Percentiles rank a stretch among this genome's conserved stretches.
These are phyloP conservation scores for Engraulis encrasicolus DNA, from an alignment of 2,113 vertebrate species.

Conservation along the genomic window DNA sequence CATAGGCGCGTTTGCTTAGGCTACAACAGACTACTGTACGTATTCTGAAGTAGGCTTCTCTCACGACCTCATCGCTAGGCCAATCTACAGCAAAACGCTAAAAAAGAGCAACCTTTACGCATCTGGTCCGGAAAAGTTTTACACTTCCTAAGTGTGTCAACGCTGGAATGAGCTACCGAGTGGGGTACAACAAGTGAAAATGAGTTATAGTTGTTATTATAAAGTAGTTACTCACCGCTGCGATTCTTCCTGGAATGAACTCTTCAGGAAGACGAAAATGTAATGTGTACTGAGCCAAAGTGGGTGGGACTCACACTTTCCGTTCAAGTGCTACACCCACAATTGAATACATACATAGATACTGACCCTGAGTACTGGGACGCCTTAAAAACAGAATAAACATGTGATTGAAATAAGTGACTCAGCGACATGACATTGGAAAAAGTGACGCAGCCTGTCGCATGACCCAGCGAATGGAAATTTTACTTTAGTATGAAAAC, in stretches of 20 bases:
- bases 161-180: background rate
- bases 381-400: background rate
- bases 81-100: background rate
- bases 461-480: background rate
- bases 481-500: no score
- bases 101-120: background rate
- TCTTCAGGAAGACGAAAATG: background rate
- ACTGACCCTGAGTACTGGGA: background rate
- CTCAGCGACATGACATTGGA: background rate
- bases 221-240: background rate
- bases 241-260: background rate
- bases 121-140: background rate
- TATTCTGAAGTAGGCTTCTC: no score
- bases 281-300: background rate
- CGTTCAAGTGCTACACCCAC: background rate
- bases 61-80: background rate
- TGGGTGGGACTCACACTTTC: conserved; percentile 13
- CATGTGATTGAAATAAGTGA: background rate
- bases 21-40: no score
- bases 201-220: background rate
- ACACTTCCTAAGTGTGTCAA: background rate
- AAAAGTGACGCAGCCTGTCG: background rate
- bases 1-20: background rate
- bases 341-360: background rate
- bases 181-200: background rate